These are phyloP conservation scores for Trinorchestia longiramus DNA, from an alignment of 1,140 invertebrate genomes.

Conservation along the genomic window DNA sequence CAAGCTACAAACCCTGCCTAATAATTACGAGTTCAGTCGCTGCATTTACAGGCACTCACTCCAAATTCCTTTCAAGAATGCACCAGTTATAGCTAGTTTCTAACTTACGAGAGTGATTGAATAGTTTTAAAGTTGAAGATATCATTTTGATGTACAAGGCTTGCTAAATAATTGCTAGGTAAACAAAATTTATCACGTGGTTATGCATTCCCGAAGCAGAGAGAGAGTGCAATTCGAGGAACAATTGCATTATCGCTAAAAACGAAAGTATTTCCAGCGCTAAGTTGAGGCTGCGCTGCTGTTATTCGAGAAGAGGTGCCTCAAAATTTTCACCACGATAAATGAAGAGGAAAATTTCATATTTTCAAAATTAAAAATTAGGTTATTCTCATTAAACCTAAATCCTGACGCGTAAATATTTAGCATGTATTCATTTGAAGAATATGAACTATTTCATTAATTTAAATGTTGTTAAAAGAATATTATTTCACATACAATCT, in stretches of 20 bases:
- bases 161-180: neutral
- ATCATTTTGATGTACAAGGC: neutral
- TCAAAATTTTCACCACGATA: neutral
- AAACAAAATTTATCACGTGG: neutral
- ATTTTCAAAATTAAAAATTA: neutral
- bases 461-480: neutral
- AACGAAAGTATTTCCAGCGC: neutral
- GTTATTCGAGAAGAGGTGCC: neutral
- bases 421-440: neutral
- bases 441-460: no score
- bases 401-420: neutral
- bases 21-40: neutral
- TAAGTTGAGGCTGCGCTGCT: neutral
- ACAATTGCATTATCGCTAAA: neutral
- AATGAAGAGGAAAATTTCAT: neutral
- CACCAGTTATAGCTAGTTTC: neutral
- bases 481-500: neutral
- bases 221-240: neutral
- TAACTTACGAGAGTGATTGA: neutral
- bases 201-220: neutral
- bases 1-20: neutral
- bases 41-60: neutral
- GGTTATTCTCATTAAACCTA: neutral
- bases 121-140: neutral
- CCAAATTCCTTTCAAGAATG: neutral